Conservation (phyloP, 2,888 invertebrate species). For the Limnephilus lunatus region DNA sequence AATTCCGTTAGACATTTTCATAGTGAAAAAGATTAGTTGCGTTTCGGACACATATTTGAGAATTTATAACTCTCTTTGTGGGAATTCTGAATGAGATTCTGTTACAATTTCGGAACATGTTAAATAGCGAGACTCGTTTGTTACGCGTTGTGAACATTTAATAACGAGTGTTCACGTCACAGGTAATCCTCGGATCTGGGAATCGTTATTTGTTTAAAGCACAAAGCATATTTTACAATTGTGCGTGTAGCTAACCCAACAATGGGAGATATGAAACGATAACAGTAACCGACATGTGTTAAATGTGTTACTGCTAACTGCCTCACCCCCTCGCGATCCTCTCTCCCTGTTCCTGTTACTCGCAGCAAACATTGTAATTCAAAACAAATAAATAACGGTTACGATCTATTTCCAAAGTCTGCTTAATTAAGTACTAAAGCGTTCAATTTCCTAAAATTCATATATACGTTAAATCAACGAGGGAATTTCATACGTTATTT, state of each 20-base stretch:
- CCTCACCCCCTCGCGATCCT: not conserved
- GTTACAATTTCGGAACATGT: not conserved
- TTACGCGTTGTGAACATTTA: not conserved
- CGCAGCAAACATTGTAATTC: not conserved
- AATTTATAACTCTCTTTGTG: not conserved
- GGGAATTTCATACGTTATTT: too few species aligned
- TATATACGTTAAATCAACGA: not conserved
- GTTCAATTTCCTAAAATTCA: not conserved
- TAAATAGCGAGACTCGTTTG: not conserved
- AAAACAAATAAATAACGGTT: not conserved
- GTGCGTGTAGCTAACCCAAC: not conserved
- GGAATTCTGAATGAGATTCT: not conserved
- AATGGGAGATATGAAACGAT: not conserved
- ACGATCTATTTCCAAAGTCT: not conserved
- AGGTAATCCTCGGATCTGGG: slow-evolving; percentile 2
- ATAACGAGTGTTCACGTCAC: not conserved
- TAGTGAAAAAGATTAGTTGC: not conserved
- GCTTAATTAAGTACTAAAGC: not conserved
- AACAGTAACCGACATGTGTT: not conserved
- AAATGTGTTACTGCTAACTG: not conserved
- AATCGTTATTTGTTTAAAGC: not conserved
- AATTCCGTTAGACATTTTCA: not conserved
- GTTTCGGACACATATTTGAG: not conserved
- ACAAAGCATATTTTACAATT: not conserved
- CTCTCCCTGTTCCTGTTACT: not conserved